Evolutionary conservation across 2,113 vertebrate species (phyloP).

Genomic region (Pipa parva): DNA sequence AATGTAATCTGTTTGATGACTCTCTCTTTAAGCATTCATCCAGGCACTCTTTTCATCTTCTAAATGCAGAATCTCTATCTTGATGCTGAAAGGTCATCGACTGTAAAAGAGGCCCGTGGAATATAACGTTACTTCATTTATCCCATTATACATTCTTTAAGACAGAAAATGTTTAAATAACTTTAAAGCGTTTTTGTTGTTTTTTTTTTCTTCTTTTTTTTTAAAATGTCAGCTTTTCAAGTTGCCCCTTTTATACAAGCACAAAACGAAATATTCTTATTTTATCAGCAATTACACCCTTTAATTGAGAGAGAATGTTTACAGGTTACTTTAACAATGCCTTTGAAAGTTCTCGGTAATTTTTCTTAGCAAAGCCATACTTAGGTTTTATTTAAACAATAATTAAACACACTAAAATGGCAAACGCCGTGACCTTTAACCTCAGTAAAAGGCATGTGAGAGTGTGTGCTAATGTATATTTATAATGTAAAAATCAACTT

Average conservation of each 20-base stretch:
- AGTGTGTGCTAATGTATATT: no score
- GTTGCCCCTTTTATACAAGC: neutral
- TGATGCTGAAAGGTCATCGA: conserved; percentile 1
- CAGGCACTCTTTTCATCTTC: neutral
- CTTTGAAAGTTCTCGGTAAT: neutral
- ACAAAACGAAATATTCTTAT: neutral
- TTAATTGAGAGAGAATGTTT: neutral
- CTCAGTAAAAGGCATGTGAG: no score
- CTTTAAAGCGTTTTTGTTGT: conserved; percentile 1
- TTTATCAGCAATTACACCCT: conserved; percentile 1
- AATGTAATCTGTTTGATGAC: neutral
- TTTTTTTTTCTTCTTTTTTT: no score
- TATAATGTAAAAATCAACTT: no score
- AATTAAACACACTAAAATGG: neutral
- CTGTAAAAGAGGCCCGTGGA: neutral
- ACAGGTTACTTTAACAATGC: neutral
- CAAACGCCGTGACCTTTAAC: no score
- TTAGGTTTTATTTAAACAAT: neutral
- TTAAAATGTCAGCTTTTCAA: conserved; percentile 1
- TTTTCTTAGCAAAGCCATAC: neutral
- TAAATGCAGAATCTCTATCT: neutral
- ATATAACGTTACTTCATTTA: conserved; percentile 8
- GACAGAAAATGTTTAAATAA: neutral
- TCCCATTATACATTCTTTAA: neutral
- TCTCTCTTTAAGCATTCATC: neutral